Evolutionary conservation across 2,113 vertebrate species (phyloP).

Genomic region (Corydoras maculifer): DNA sequence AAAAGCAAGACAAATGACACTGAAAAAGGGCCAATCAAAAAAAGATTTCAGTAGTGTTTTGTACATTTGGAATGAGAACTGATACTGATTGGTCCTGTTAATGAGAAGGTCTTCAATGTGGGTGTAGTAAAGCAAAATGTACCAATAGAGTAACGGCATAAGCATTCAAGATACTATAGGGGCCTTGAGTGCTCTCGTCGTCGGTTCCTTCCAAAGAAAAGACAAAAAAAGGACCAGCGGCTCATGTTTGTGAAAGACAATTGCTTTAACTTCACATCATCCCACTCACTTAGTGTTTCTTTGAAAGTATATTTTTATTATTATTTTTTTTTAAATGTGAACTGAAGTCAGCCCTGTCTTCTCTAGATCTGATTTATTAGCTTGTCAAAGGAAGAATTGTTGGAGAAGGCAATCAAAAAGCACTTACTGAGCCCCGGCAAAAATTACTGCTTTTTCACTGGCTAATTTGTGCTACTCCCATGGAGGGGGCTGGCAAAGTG

Average conservation of each 20-base stretch:
- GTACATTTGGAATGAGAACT: too few species aligned
- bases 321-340: constrained; percentile 56
- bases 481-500: constrained; percentile 97
- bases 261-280: constrained; percentile 48
- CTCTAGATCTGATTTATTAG: constrained; percentile 96
- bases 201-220: neutral
- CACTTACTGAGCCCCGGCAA: constrained; percentile 98
- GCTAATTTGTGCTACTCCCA: constrained; percentile 99
- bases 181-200: neutral
- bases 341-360: constrained; percentile 73
- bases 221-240: neutral
- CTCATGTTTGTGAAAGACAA: constrained; percentile 53
- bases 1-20: too few species aligned
- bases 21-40: too few species aligned
- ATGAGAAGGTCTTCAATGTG: too few species aligned
- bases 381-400: constrained; percentile 98
- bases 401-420: constrained; percentile 98
- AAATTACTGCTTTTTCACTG: constrained; percentile 97
- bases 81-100: too few species aligned
- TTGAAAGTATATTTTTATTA: constrained; percentile 38
- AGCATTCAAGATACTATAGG: neutral
- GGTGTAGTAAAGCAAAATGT: too few species aligned
- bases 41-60: too few species aligned
- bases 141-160: too few species aligned
- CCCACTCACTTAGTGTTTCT: constrained; percentile 54